Evolutionary conservation across 2,113 vertebrate genomes (phyloP), one percentile per base, ranked within the genome.

Genomic region (Phyllostomus hastatus): DNA sequence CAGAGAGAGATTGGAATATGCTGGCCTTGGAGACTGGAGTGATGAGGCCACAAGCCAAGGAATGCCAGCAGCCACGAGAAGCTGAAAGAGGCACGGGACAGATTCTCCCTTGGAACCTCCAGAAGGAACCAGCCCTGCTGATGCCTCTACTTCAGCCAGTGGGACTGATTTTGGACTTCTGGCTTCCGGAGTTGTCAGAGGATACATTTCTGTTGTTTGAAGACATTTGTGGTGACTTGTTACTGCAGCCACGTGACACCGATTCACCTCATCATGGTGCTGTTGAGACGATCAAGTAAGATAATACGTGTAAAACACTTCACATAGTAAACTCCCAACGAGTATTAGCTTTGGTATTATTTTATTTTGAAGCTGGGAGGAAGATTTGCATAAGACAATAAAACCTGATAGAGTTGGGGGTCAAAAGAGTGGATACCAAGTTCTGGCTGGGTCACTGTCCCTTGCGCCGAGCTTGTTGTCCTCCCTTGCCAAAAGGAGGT

Each of bases 381-480:
- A 19, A 20, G 50, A 26, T 41, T 73, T 66, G 10, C 48, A 16
- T 15, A 28, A 31, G 50, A 70, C 22, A 46, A 8, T 41, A 35
- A 57, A 52, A 72, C 46, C 35, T 1, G 31, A 26, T 4, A 3
- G 20, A 73, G 24, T 11, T 11, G 28, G 24, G 35, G 41, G 12
- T 82, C 31, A 17, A 38, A 75, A 75, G 7, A 28, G 43, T 48
- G 69, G 14, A 38, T 38, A 35, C 79, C 43, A 73, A 3, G 50
- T 67, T 38, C 64, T 78, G 82, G 61, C 33, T 1, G 33, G 91
- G 90, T 79, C 92, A 69, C 35, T 11, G 28, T n/a, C 86, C 31
- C 72, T 95, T 69, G 57, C n/a, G 38, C 79, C 24, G 43, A 90
- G 38, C 57, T 76, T 91, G 48, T 61, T 95, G 94, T 54, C 84